These are phyloP conservation scores for Phenganax marumi DNA, from an alignment of 92 coral and sea anemone species.

Conservation along the genomic window DNA sequence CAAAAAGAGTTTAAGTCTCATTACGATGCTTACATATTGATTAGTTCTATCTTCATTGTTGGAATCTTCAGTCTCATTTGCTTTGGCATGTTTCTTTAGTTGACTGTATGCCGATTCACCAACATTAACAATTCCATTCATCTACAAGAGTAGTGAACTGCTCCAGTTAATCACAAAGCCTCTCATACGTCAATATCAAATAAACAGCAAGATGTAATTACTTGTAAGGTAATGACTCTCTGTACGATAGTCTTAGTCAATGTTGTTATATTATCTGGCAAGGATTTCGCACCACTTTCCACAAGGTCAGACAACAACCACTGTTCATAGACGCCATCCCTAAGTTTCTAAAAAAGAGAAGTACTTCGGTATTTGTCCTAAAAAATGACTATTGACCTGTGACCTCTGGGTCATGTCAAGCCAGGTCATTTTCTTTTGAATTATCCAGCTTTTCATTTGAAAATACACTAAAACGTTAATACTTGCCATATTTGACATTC, in stretches of 20 bases:
- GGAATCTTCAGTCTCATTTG: conserved; percentile 65
- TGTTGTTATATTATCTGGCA: conserved; percentile 62
- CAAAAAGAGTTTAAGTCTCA: not conserved
- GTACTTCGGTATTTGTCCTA: no score
- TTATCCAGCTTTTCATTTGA: no score
- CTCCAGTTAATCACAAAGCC: not conserved
- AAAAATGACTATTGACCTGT: no score
- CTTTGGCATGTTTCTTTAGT: conserved; percentile 75
- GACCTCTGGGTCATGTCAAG: no score
- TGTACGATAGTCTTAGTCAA: conserved; percentile 51
- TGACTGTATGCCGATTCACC: conserved; percentile 95
- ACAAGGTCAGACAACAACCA: conserved; percentile 81
- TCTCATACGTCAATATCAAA: not conserved
- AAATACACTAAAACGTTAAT: not conserved
- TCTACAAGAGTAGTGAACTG: conserved; percentile 46
- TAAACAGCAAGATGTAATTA: conserved; percentile 9
- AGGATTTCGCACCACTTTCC: conserved; percentile 64
- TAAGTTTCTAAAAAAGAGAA: conserved; percentile 31
- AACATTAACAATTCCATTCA: conserved; percentile 75
- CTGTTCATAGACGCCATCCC: conserved; percentile 74
- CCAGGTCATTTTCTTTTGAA: no score
- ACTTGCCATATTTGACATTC: not conserved
- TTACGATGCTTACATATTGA: not conserved
- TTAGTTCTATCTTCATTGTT: conserved; percentile 48
- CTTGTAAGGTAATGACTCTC: conserved; percentile 78